Conservation (phyloP, 1,140 invertebrate genomes). For the Lepidurus arcticus region DNA sequence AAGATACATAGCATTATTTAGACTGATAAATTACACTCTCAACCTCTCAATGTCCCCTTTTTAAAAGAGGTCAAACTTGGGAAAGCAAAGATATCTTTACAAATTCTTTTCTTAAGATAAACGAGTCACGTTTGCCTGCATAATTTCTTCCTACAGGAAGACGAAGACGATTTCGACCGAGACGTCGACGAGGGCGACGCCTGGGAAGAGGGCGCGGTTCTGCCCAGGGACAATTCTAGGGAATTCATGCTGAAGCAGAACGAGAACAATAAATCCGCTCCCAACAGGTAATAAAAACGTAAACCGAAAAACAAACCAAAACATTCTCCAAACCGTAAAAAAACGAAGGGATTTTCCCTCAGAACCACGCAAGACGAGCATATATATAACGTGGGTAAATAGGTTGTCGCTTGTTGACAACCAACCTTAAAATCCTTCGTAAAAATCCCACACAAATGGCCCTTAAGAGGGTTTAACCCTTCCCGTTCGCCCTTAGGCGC, state of each 20-base stretch:
- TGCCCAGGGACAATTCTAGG: constrained; percentile 80
- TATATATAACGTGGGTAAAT: not conserved
- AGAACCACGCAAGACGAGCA: not conserved
- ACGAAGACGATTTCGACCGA: constrained; percentile 68
- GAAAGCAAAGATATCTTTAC: constrained; percentile 36
- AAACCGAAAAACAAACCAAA: not conserved
- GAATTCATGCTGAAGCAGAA: constrained; percentile 67
- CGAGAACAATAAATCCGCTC: not conserved
- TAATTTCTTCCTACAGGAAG: constrained; percentile 49
- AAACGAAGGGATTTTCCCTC: not conserved
- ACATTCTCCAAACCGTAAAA: not conserved
- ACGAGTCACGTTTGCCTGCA: not conserved
- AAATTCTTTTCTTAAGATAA: not conserved
- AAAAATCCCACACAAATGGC: not conserved
- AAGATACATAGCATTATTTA: too few relatives aligned
- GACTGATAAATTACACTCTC: too few relatives aligned
- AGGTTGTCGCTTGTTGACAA: not conserved
- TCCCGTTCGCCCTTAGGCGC: too few relatives aligned
- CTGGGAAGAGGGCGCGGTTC: constrained; percentile 52
- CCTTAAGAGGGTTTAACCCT: too few relatives aligned
- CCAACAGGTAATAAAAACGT: constrained; percentile 30
- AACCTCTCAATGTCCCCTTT: too few relatives aligned
- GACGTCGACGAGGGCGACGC: constrained; percentile 50
- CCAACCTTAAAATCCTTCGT: not conserved
- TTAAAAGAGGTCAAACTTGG: too few relatives aligned